Evolutionary conservation across 2,113 vertebrate species (phyloP), one percentile per base, ranked within the genome.

Genomic region (Festucalex cinctus): DNA sequence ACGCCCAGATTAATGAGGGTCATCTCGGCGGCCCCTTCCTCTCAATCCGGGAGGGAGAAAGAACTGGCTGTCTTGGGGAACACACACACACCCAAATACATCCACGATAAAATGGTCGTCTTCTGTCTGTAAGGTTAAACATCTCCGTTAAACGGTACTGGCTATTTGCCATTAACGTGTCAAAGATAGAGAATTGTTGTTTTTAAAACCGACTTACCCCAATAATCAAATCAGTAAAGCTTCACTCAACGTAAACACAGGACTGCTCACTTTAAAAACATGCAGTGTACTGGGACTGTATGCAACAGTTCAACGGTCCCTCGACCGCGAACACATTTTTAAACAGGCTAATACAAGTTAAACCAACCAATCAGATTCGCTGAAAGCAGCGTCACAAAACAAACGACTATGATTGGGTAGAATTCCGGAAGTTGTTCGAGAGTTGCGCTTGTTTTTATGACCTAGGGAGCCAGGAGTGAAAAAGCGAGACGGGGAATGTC

Each of bases 301-400:
- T 32, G 28, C 2, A 4, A 32, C 28, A 32, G 44, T 69, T 20
- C 69, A 71, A 60, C 60, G 70, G 32, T 35, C 5, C 17, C 16
- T 12, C 1, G 0, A 63, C 9, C 1, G 1, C 2, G 17, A 17
- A 36, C 6, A 39, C 6, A 76, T 68, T 88, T 85, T 63, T 77
- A 89, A 82, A 51, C 57, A 3, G 2, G 26, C 3, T 0, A 20
- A n/a, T 6, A 0, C 1, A 66, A 56, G 66, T 83, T 79, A 59
- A 86, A 88, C 43, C 36, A 73, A 41, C 86, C 84, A 88, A 89
- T 88, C 78, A 0, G 4, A 0, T 17, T 9, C 68, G 65, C 2
- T 0, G 22, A 5, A 9, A 0, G 28, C 10, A 53, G 65, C 70
- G 0, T 59, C 37, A 54, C 3, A 60, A 73, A 73, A 70, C 3